Conservation (phyloP, 2,113 vertebrate species). For the Proterorhinus semilunaris region DNA sequence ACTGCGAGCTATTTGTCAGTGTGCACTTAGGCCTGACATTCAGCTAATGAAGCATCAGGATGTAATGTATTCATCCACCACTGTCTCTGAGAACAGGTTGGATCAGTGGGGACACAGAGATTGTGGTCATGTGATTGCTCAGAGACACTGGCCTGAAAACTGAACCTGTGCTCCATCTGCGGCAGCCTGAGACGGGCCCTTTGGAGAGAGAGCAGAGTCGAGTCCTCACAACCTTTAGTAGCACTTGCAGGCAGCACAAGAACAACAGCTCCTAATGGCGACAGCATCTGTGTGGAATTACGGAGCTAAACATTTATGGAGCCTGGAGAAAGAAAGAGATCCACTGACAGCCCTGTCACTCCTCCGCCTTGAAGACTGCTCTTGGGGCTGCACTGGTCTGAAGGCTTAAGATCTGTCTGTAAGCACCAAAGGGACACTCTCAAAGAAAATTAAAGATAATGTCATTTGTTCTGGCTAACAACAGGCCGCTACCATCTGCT, state of each 20-base stretch:
- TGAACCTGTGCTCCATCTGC: constrained; percentile 18
- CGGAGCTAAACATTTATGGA: constrained; percentile 25
- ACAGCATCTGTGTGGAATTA: constrained; percentile 35
- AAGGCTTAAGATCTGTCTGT: constrained; percentile 9
- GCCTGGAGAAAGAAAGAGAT: constrained; percentile 18
- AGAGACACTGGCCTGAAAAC: constrained; percentile 21
- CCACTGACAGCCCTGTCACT: constrained; percentile 23
- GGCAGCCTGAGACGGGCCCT: constrained; percentile 22
- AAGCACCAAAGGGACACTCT: neutral
- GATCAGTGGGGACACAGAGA: constrained; percentile 33
- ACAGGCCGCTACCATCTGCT: constrained; percentile 46
- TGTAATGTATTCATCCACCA: constrained; percentile 60
- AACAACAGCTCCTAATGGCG: constrained; percentile 38
- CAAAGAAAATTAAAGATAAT: constrained; percentile 26
- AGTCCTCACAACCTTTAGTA: constrained; percentile 26
- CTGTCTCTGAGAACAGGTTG: constrained; percentile 57
- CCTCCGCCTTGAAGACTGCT: constrained; percentile 42
- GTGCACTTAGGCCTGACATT: constrained; percentile 62
- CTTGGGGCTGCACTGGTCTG: constrained; percentile 5
- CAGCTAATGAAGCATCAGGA: constrained; percentile 62
- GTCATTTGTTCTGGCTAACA: constrained; percentile 20
- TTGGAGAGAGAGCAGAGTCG: constrained; percentile 20
- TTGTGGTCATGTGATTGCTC: constrained; percentile 5
- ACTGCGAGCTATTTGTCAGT: neutral
- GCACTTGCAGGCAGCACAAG: constrained; percentile 31